phyloP scores from a whole-genome alignment of 35 echinoderm and acorn worm species.

The Heliocidaris tuberculata region DNA sequence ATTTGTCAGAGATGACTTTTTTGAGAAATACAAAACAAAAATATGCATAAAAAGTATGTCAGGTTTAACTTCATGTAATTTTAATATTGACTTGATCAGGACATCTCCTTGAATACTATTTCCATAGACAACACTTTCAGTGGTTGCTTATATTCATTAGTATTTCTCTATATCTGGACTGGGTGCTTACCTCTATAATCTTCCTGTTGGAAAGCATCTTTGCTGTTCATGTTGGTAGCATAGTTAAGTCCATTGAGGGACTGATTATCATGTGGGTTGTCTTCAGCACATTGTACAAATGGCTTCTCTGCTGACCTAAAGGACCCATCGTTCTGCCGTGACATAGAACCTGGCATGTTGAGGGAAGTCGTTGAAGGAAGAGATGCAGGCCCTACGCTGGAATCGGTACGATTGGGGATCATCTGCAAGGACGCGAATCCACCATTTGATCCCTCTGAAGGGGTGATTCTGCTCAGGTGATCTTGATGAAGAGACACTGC shows the following conservation, averaged over 20 bases:
- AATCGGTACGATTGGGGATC: not conserved
- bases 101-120: too few species aligned
- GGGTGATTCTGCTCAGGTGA: not conserved
- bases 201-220: constrained; percentile 14
- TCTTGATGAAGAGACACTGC: not conserved
- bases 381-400: not conserved
- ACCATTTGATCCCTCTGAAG: not conserved
- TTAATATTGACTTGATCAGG: too few species aligned
- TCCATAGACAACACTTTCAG: too few species aligned
- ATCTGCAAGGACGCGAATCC: not conserved
- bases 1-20: too few species aligned
- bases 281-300: not conserved
- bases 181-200: not conserved
- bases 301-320: not conserved
- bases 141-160: not conserved
- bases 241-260: not conserved
- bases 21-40: too few species aligned
- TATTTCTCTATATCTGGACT: not conserved
- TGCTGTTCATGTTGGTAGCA: not conserved
- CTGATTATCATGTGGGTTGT: not conserved
- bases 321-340: not conserved
- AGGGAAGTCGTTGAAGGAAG: not conserved
- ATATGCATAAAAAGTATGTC: too few species aligned
- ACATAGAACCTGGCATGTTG: not conserved
- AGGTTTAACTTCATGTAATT: too few species aligned